phyloP scores from a whole-genome alignment of 2,797 vertebrate genomes.

The Triplophysa bombifrons region DNA sequence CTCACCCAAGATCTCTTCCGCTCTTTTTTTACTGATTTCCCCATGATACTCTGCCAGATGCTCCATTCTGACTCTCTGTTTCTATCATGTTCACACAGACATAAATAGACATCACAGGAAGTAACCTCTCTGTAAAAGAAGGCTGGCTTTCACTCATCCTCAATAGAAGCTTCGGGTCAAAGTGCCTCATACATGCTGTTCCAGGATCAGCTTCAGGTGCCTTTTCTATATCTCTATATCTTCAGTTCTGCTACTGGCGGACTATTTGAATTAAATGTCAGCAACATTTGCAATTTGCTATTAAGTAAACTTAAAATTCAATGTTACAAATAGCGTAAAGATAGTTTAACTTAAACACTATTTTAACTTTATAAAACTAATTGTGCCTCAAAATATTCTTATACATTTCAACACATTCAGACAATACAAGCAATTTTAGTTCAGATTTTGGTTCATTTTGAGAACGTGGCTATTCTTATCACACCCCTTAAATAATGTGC shows the following conservation, averaged over 20 bases:
- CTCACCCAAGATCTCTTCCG: constrained; percentile 73
- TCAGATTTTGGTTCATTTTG: not conserved
- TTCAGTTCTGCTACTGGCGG: not conserved
- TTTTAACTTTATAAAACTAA: no score
- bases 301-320: no score
- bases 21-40: constrained; percentile 70
- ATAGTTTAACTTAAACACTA: no score
- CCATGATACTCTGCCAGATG: constrained; percentile 75
- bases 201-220: not conserved
- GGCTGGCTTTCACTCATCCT: not conserved
- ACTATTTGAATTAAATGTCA: no score
- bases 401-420: no score
- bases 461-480: not conserved
- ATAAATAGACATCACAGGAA: not conserved
- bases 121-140: not conserved
- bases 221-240: not conserved
- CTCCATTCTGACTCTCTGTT: constrained; percentile 67
- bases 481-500: not conserved
- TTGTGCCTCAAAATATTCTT: no score
- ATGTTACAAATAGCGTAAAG: no score
- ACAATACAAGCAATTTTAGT: not conserved
- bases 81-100: not conserved
- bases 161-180: not conserved
- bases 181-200: not conserved
- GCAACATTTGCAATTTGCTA: no score